Base-by-base conservation (phyloP, 2,888 invertebrate genomes). In the Hymenopus coronatus region DNA sequence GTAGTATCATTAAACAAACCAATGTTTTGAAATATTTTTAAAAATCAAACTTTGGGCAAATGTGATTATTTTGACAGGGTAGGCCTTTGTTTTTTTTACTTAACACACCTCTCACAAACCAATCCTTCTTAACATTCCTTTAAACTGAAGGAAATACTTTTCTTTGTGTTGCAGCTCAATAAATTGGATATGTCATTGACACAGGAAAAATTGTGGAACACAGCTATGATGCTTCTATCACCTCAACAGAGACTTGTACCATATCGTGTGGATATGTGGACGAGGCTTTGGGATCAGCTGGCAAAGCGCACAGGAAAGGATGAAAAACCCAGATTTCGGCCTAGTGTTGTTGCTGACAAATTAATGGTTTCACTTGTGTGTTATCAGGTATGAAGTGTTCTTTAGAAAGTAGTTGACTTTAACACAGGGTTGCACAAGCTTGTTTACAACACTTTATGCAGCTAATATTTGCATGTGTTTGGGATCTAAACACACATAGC, bases 201-300 rank as follows among this genome's bases (percentile, higher is more conserved):
- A 14, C 96, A 96, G 91, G 97, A 97, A 93, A 95, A 96, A 91
- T 93, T 97, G 88, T 97, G 97, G 96, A 97, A 97, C 92, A 96
- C 97, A 20, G 95, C 96, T 33, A 97, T 97, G 93, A 97, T 97
- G 96, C 94, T 98, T 87, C 93, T 98, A 88, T 97, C 97, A 4
- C 97, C 97, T 1, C 96, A 97, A 89, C 97, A 98, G 93, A 95
- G 98, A 90, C 95, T 98, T 85, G 95, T 96, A n/a, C 97, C 97
- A 89, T 97, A 97, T 93, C 94, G 96, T 88, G 96, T 96, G 90
- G 97, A 98, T 93, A 95, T 97, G 91, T 98, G 97, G 97, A 97
- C 97, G 83, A 95, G 96, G 90, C 93, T 97, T 91, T 97, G 97
- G 97, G 96, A 96, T 91, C 95, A 96, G 90, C 94, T 97, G 70